Percentiles rank a stretch among this genome's conserved stretches.
phyloP scores from a whole-genome alignment of 2,888 invertebrate species.

The Crematogaster levior region DNA sequence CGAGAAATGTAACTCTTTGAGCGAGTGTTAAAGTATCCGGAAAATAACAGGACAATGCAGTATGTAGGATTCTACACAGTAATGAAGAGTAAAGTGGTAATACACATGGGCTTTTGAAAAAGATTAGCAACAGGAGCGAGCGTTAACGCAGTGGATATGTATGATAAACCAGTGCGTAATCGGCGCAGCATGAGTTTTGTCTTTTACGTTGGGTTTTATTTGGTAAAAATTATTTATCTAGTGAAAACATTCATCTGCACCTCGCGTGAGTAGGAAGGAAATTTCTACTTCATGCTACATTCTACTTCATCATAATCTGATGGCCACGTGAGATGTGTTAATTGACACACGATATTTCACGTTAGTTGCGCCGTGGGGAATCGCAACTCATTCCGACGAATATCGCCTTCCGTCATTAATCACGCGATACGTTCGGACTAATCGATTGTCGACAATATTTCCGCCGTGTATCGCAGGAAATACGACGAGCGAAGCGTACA shows the following conservation, averaged over 20 bases:
- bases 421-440: constrained; percentile 42
- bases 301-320: constrained; percentile 46
- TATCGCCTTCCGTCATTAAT: constrained; percentile 50
- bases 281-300: constrained; percentile 17
- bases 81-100: constrained; percentile 17
- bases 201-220: neutral
- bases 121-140: neutral
- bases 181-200: constrained; percentile 13
- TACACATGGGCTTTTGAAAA: constrained; percentile 18
- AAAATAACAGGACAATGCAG: constrained; percentile 14
- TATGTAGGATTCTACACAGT: neutral
- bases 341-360: constrained; percentile 53
- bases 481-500: constrained; percentile 15
- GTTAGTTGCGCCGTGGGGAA: constrained; percentile 12
- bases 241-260: constrained; percentile 19
- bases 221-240: constrained; percentile 17
- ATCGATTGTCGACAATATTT: constrained; percentile 49
- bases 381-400: constrained; percentile 49
- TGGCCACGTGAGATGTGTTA: constrained; percentile 39
- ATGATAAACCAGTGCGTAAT: neutral
- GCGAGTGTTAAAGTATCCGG: constrained; percentile 24
- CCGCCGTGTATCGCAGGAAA: constrained; percentile 42
- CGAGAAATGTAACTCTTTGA: constrained; percentile 31
- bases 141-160: constrained; percentile 8
- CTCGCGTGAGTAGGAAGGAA: constrained; percentile 28